phyloP scores from a whole-genome alignment of 2,888 invertebrate species.

The Torymus texanus region DNA sequence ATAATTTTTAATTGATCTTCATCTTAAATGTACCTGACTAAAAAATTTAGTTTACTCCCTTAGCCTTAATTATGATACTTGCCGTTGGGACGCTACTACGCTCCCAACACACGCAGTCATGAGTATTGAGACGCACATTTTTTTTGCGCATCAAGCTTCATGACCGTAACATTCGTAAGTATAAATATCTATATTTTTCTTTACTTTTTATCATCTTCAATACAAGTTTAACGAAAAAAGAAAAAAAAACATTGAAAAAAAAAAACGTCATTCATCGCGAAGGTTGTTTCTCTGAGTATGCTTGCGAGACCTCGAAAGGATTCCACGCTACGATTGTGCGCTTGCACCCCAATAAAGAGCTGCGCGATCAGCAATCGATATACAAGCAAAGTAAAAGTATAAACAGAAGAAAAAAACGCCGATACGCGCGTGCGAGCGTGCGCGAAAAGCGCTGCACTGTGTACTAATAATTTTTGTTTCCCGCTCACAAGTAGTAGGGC shows the following conservation, averaged over 20 bases:
- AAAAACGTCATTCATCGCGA: too few species aligned
- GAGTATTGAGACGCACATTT: too few species aligned
- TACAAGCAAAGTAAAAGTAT: slow-evolving; percentile 17
- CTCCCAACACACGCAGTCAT: neutral
- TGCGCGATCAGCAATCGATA: neutral
- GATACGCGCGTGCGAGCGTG: slow-evolving; percentile 11
- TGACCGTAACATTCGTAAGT: too few species aligned
- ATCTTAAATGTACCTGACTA: neutral
- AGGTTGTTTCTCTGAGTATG: slow-evolving; percentile 24
- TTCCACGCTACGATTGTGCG: slow-evolving; percentile 41
- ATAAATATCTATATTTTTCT: too few species aligned
- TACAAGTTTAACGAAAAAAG: too few species aligned
- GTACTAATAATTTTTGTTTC: slow-evolving; percentile 54
- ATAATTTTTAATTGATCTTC: too few species aligned
- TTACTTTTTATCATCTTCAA: too few species aligned
- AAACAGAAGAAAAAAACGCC: neutral
- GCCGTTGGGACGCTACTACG: too few species aligned
- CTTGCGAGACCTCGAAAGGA: slow-evolving; percentile 47
- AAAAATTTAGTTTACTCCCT: neutral
- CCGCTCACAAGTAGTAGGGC: slow-evolving; percentile 61
- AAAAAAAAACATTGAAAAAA: too few species aligned
- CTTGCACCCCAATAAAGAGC: slow-evolving; percentile 40
- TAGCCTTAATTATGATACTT: too few species aligned
- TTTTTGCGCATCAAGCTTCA: too few species aligned
- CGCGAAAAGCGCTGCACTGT: neutral